Base-by-base conservation (phyloP, 2,113 vertebrate genomes). In the Chaetops frenatus region DNA sequence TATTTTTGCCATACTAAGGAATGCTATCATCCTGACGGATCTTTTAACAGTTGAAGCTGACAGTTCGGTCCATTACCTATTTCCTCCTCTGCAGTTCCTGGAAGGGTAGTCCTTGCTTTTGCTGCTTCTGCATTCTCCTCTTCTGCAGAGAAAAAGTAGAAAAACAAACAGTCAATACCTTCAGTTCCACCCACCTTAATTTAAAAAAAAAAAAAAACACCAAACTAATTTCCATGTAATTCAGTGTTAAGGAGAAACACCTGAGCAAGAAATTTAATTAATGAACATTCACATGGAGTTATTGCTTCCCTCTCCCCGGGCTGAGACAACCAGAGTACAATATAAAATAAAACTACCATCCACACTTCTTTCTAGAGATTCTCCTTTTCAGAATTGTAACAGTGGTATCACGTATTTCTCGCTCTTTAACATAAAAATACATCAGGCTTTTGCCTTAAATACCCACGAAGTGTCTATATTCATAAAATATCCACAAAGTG, bases 101-200 rank as follows among this genome's bases (percentile, higher is more conserved):
- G 97, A 89, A 98, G 98, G 51, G 72, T 96, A 54, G 96, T 93
- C 94, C 97, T 98, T 72, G 98, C 97, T 96, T 98, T 98, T 83
- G 97, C 96, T 95, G 98, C 95, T 83, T 98, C 98, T 96, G 97
- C 97, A 83, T 98, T 97, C 57, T 98, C 98, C 70, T 98, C 98
- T 97, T 98, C 98, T 98, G 67, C 9, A 81, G 65, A 33, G 2
- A 7, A 23, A 69, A 33, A 48, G 48, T 53, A 53, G n/a, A 53
- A 78, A 81, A 83, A 86, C 12, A 76, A 67, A 18, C 11, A 70
- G n/a, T 96, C 23, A 94, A 10, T 51, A 81, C 12, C 14, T 82
- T 62, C 27, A 86, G 29, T 70, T 57, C 6, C n/a, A 23, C 5
- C 8, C 4, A 42, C 18, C 5, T n/a, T 51, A 40, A 45, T 4